Base-by-base conservation (phyloP, 2,797 vertebrate genomes). In the Loriculus beryllinus region DNA sequence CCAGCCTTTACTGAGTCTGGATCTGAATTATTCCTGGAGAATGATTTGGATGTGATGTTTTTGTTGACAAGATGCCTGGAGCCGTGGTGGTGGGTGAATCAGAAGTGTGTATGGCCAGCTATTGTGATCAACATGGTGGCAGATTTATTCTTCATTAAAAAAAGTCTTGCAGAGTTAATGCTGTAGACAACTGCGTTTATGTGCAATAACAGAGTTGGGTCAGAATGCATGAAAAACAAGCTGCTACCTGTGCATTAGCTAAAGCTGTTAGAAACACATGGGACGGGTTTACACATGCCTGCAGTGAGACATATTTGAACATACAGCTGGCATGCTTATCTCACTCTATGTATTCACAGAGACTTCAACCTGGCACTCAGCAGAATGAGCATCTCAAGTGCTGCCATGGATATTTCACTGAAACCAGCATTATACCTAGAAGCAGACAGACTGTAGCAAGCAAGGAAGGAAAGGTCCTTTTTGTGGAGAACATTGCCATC, bases 401-500 rank as follows among this genome's bases (percentile, higher is more conserved):
- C 56, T 47, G n/a, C 54, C 60, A 18, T 10, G 21, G 87, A 21
- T 74, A 49, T 28, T 90, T 45, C 51, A 60, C 39, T n/a, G 74
- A 78, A 92, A 47, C 13, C 22, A 35, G 49, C 28, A 23, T 14
- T 21, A 12, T 2, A 3, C 9, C 57, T 77, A 21, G 31, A 56
- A 79, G 54, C 16, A 80, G 15, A 7, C 26, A 26, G 59, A n/a
- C 6, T 57, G 37, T 2, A 43, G 47, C 29, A 65, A 49, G 37
- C 9, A 69, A 59, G 31, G 28, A 47, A 64, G 4, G 19, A 31
- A 67, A 64, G 43, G 28, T 35, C 9, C 35, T 92, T 96, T 90
- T 15, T 4, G 7, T 77, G 94, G 95, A 86, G 80, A 96, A 96
- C 80, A 96, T 64, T 94, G 96, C 96, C 97, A 96, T 76, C 97